Evolutionary conservation across 2,113 vertebrate species (phyloP).

Genomic region (Megaptera novaeangliae): DNA sequence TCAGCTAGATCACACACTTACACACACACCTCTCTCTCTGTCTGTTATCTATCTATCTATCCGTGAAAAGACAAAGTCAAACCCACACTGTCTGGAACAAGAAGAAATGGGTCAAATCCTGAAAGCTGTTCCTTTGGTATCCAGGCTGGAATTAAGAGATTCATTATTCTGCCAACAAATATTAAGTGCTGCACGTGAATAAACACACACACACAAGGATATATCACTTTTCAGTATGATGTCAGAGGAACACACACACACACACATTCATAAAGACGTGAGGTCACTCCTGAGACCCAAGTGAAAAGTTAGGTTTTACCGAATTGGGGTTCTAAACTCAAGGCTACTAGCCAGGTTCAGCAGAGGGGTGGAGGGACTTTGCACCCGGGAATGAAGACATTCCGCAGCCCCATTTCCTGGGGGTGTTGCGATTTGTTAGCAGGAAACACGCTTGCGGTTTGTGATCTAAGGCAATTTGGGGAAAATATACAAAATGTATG

Average conservation of each 20-base stretch:
- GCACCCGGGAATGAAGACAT: background rate
- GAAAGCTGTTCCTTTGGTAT: background rate
- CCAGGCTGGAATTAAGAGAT: background rate
- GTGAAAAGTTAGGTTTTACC: background rate
- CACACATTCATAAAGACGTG: background rate
- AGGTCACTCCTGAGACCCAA: background rate
- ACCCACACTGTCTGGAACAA: background rate
- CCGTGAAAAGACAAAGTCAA: background rate
- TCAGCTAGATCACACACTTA: background rate
- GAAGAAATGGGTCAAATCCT: background rate
- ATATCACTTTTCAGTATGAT: too few species aligned
- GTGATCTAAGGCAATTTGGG: background rate
- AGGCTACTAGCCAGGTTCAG: background rate
- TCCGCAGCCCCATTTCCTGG: background rate
- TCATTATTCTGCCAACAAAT: background rate
- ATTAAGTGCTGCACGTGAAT: background rate
- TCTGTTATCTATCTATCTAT: background rate
- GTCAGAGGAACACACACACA: background rate
- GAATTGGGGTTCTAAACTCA: background rate
- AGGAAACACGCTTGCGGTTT: background rate
- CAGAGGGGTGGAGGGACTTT: background rate
- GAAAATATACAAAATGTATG: background rate
- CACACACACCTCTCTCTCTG: background rate
- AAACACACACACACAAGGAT: background rate
- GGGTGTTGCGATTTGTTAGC: background rate